Conservation (phyloP, 1,140 invertebrate species). For the Gryon sp. region DNA sequence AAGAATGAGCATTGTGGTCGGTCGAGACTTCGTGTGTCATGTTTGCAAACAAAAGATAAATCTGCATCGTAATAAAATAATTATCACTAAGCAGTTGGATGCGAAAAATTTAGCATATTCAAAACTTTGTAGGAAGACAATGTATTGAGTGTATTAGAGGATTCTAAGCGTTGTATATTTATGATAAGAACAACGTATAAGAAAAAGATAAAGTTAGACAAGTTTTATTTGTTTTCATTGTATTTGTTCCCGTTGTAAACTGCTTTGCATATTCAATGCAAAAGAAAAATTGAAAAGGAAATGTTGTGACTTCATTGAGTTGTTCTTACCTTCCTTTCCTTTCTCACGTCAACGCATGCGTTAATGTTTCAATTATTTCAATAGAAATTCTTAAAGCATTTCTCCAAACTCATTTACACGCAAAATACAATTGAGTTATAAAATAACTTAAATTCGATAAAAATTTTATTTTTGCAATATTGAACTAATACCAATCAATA, state of each 20-base stretch:
- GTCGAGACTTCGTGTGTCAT: constrained; percentile 12
- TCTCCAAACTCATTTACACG: no score
- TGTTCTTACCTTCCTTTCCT: background rate
- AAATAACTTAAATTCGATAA: no score
- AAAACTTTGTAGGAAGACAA: constrained; percentile 9
- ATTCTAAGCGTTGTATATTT: constrained; percentile 37
- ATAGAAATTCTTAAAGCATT: no score
- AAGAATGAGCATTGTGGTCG: background rate
- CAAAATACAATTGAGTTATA: no score
- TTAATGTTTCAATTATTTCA: no score
- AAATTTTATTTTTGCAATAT: no score
- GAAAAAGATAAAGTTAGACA: constrained; percentile 19
- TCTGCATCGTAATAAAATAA: constrained; percentile 47
- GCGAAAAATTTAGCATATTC: constrained; percentile 42
- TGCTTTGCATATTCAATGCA: constrained; percentile 31
- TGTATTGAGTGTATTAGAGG: constrained; percentile 19
- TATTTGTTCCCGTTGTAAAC: constrained; percentile 28
- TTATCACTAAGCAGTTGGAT: constrained; percentile 27
- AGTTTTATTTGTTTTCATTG: constrained; percentile 24
- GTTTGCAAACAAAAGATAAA: constrained; percentile 32
- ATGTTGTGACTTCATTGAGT: constrained; percentile 20
- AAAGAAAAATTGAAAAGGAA: constrained; percentile 29
- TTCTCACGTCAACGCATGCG: no score
- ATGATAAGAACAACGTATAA: constrained; percentile 1
- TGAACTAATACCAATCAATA: no score